phyloP scores from a whole-genome alignment of 2,113 vertebrate genomes.

The Guaruba guarouba region DNA sequence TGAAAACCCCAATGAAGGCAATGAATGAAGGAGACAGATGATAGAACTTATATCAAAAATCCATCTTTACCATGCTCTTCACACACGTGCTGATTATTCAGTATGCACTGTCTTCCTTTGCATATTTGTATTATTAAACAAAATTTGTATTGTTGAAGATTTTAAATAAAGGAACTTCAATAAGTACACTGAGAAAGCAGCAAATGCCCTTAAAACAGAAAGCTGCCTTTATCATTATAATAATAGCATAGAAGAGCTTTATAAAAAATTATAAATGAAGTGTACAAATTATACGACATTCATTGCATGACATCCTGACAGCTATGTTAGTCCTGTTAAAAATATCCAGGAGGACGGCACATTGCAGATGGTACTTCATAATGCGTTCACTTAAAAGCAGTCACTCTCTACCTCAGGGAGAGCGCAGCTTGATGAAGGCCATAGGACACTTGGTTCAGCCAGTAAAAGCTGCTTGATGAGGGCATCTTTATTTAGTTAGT shows the following conservation, averaged over 20 bases:
- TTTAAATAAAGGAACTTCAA: background rate
- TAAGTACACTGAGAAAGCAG: background rate
- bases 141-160: background rate
- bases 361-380: conserved; percentile 65
- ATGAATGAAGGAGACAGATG: background rate
- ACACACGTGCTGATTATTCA: background rate
- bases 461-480: conserved; percentile 64
- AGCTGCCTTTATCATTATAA: conserved; percentile 28
- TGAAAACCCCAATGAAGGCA: background rate
- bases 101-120: background rate
- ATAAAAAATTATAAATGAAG: conserved; percentile 23
- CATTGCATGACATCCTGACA: conserved; percentile 64
- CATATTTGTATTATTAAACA: background rate
- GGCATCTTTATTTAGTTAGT: conserved; percentile 16
- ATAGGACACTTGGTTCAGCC: conserved; percentile 62
- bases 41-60: background rate
- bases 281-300: conserved; percentile 58
- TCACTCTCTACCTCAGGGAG: conserved; percentile 47
- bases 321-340: conserved; percentile 68
- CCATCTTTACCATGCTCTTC: background rate
- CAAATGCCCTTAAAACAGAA: conserved; percentile 31
- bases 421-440: conserved; percentile 58
- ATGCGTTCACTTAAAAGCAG: conserved; percentile 48
- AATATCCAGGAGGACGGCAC: conserved; percentile 59
- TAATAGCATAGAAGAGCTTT: conserved; percentile 35